These are phyloP conservation scores for Melitaea athalia DNA, from an alignment of 2,888 invertebrate genomes.

Conservation along the genomic window DNA sequence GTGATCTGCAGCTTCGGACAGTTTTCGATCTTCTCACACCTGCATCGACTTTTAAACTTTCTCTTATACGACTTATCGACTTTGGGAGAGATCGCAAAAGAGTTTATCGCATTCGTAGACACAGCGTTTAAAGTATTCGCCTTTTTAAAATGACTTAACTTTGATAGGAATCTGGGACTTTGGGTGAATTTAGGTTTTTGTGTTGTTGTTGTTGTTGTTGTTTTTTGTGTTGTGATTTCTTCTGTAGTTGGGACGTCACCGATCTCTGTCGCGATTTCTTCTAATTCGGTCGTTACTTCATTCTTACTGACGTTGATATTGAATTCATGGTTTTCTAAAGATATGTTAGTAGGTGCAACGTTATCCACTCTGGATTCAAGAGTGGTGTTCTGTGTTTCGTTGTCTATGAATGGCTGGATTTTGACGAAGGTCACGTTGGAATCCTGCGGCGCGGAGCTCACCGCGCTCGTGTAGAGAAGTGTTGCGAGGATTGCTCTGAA, in stretches of 20 bases:
- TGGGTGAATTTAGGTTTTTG: conserved; percentile 38
- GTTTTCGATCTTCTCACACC: conserved; percentile 76
- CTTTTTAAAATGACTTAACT: conserved; percentile 63
- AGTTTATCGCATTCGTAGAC: conserved; percentile 36
- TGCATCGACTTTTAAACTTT: conserved; percentile 65
- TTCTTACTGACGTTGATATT: conserved; percentile 19
- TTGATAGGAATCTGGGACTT: conserved; percentile 53
- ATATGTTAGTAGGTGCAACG: conserved; percentile 47
- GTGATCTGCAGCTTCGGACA: conserved; percentile 76
- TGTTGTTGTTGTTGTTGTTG: conserved; percentile 42
- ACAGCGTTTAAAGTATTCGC: conserved; percentile 42
- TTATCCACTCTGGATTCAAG: conserved; percentile 56
- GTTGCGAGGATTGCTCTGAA: conserved; percentile 56
- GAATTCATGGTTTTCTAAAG: conserved; percentile 26
- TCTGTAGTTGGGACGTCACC: neutral
- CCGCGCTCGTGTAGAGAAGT: conserved; percentile 49
- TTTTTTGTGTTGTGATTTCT: conserved; percentile 35
- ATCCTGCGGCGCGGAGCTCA: conserved; percentile 58
- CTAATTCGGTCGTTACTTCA: conserved; percentile 37
- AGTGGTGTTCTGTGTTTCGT: conserved; percentile 24
- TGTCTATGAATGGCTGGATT: conserved; percentile 47
- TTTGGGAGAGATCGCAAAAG: conserved; percentile 48
- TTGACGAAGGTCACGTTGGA: conserved; percentile 62
- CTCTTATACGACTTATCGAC: conserved; percentile 56
- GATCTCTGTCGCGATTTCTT: conserved; percentile 44